A percentile compares a stretch with the other conserved stretches of the same genome.
Conservation (phyloP, 1,140 invertebrate species). For the Anastrepha ludens region DNA sequence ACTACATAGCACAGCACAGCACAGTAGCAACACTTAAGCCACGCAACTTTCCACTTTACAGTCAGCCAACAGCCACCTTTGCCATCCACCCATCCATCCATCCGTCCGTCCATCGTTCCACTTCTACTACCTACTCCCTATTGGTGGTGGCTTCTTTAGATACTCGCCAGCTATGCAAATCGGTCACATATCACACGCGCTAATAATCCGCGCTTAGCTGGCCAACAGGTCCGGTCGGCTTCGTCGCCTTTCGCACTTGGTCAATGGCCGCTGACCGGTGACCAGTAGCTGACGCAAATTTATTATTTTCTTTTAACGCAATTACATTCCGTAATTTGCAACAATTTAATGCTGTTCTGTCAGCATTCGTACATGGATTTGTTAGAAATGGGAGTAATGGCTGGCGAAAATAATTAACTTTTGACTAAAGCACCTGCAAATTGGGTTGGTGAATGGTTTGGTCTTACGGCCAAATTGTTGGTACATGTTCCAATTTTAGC, state of each 20-base stretch:
- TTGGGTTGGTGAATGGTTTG: conserved; percentile 15
- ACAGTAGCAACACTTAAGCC: conserved; percentile 35
- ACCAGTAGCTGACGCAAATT: conserved; percentile 44
- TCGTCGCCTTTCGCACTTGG: background rate
- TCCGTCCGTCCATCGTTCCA: background rate
- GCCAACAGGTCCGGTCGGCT: background rate
- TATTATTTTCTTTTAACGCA: conserved; percentile 37
- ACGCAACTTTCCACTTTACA: conserved; percentile 34
- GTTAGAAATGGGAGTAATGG: conserved; percentile 22
- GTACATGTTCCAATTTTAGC: conserved; percentile 2
- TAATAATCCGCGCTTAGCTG: conserved; percentile 23
- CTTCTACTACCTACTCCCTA: background rate
- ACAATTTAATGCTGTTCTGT: background rate
- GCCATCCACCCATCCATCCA: background rate
- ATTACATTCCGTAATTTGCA: conserved; percentile 42
- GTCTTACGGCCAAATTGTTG: background rate
- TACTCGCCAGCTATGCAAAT: conserved; percentile 34
- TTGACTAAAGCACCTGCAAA: conserved; percentile 42
- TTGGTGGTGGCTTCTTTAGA: background rate
- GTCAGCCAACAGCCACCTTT: conserved; percentile 5
- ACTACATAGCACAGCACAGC: background rate
- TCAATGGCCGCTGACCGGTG: conserved; percentile 39
- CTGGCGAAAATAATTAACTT: conserved; percentile 39
- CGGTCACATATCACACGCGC: conserved; percentile 49
- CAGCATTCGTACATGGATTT: background rate